Evolutionary conservation across 2,888 invertebrate genomes (phyloP), one percentile per base, ranked within the genome.

Genomic region (Pyrochroa serraticornis): DNA sequence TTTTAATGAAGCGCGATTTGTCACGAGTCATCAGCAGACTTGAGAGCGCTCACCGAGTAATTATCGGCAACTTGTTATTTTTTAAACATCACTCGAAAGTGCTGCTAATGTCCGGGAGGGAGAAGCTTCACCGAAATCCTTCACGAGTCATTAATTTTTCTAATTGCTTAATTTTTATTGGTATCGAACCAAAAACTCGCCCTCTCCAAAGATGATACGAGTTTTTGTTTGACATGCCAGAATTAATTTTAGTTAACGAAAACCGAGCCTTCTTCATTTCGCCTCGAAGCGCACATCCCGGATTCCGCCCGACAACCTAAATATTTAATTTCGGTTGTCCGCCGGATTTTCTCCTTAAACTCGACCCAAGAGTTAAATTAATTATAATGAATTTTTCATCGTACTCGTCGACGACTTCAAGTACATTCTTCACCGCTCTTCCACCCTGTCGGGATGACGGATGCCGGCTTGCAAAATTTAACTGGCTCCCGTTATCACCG

Each of bases 1-100:
- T 41, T 64, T 66, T 69, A 70, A 70, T 70, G 70, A 70, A 69
- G 66, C 67, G 62, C 68, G 61, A 67, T 69, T 68, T 62, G 64
- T 70, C 65, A 63, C 69, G 70, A 65, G 67, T 59, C 66, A 66
- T 68, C 65, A 61, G 58, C 63, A 61, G 61, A 10, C 54, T 66
- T 47, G 50, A 69, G 67, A 61, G 62, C 60, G 52, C 63, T 64
- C 58, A 33, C 58, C 58, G 63, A 65, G 67, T 66, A 67, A 68
- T 62, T 62, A 62, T 66, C 62, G 60, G 57, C 58, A 57, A 63
- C 60, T 57, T 63, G 63, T 63, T 65, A 63, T 64, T 67, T 64
- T 67, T 65, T 35, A 22, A 31, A 22, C 13, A 45, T 30, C 31
- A 31, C 7, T 22, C 22, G 13, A 38, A 38, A 35, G 22, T 41